phyloP scores from a whole-genome alignment of 92 coral and sea anemone species.

The Porites rus region DNA sequence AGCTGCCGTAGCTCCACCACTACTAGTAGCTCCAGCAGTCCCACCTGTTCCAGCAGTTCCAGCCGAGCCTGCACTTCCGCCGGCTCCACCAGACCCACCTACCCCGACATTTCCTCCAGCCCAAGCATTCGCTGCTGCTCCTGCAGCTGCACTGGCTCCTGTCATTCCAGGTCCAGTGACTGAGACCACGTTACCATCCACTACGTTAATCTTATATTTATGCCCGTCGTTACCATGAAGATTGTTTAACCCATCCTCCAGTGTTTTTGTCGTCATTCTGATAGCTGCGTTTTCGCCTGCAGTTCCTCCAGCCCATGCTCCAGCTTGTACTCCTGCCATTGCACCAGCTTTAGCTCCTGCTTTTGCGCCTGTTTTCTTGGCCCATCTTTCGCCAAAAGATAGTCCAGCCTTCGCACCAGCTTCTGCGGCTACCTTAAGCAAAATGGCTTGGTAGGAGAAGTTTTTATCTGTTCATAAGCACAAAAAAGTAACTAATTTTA shows the following conservation, averaged over 20 bases:
- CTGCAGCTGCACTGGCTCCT: conserved; percentile 2
- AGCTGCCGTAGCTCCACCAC: conserved; percentile 7
- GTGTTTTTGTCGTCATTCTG: conserved; percentile 26
- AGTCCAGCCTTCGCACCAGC: conserved; percentile 63
- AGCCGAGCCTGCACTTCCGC: conserved; percentile 8
- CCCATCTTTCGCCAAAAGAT: conserved; percentile 42
- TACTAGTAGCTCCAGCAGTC: background rate
- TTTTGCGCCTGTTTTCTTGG: conserved; percentile 41
- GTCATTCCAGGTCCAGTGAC: conserved; percentile 45
- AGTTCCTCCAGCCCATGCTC: conserved; percentile 55
- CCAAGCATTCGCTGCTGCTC: background rate
- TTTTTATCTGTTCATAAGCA: conserved; percentile 6
- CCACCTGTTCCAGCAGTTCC: background rate
- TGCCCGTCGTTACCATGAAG: conserved; percentile 22
- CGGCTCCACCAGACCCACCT: background rate
- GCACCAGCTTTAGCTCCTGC: conserved; percentile 80
- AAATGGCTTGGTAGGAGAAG: conserved; percentile 8
- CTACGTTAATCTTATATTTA: conserved; percentile 5
- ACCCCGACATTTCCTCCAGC: background rate
- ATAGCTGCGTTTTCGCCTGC: conserved; percentile 59
- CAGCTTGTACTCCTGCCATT: conserved; percentile 51
- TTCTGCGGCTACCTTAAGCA: conserved; percentile 48
- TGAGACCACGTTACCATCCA: conserved; percentile 36
- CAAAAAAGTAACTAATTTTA: background rate
- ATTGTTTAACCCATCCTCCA: conserved; percentile 49